Evolutionary conservation across 2,113 vertebrate species (phyloP).

Genomic region (Choloepus hoffmanni): DNA sequence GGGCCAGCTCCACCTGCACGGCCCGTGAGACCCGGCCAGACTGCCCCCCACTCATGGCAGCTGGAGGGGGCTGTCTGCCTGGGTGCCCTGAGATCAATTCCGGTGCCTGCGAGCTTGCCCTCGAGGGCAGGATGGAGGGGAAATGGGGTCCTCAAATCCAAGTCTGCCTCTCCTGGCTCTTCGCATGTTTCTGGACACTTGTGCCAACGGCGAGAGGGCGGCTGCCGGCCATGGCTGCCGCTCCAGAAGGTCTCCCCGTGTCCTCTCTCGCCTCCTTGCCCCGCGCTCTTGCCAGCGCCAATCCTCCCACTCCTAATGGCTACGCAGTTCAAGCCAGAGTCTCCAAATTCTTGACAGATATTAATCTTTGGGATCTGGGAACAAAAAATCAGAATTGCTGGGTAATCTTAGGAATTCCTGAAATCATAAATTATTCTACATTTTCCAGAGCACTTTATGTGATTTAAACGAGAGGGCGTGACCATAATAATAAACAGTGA

Average conservation of each 20-base stretch:
- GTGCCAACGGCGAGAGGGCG: fast-evolving
- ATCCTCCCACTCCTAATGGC: fast-evolving
- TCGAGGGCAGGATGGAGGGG: background rate
- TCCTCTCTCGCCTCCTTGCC: fast-evolving
- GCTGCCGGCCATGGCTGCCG: fast-evolving
- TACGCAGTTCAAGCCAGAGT: background rate
- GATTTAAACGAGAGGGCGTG: background rate
- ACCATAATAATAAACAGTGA: fast-evolving
- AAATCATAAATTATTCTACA: background rate
- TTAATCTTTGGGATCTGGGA: background rate
- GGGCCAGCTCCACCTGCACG: background rate
- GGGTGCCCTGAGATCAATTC: background rate
- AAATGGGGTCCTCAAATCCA: background rate
- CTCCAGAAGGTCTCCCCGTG: background rate
- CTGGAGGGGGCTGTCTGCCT: background rate
- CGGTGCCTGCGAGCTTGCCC: background rate
- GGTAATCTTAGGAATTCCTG: background rate
- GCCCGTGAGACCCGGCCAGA: background rate
- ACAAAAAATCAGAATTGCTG: background rate
- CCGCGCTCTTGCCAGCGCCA: fast-evolving
- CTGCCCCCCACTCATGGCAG: background rate
- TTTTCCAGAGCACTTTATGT: background rate
- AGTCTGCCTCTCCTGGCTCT: background rate
- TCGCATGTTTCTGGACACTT: fast-evolving
- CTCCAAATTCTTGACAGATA: background rate